phyloP scores from a whole-genome alignment of 2,888 invertebrate species.

The Pycnomerus fuliginosus region DNA sequence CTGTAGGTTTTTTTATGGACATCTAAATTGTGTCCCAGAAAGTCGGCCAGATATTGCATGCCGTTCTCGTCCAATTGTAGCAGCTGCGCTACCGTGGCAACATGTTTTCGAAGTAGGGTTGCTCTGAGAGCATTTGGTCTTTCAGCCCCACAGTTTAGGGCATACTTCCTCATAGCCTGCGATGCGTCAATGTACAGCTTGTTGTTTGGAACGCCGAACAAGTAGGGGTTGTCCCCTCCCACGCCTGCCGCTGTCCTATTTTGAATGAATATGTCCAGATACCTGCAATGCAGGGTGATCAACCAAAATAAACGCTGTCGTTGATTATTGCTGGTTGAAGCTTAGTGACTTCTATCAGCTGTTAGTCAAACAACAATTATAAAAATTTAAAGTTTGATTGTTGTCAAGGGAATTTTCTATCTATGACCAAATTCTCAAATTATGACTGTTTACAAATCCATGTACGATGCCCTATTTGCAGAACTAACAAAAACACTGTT shows the following conservation, averaged over 20 bases:
- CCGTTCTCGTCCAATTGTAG: constrained; percentile 12
- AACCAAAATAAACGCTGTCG: too few species aligned
- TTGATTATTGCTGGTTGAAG: too few species aligned
- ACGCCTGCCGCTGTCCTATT: background rate
- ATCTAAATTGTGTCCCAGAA: constrained; percentile 9
- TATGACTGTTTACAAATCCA: too few species aligned
- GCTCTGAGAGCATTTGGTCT: constrained; percentile 25
- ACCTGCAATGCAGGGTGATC: too few species aligned
- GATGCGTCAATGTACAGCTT: constrained; percentile 2
- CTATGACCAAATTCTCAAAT: too few species aligned
- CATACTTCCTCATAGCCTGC: background rate
- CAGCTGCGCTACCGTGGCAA: constrained; percentile 12
- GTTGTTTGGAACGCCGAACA: constrained; percentile 1
- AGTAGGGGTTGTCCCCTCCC: background rate
- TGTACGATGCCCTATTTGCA: too few species aligned
- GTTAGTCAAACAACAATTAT: too few species aligned
- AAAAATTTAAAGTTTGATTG: too few species aligned
- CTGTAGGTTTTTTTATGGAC: constrained; percentile 8
- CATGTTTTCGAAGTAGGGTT: constrained; percentile 13
- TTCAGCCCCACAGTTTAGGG: background rate
- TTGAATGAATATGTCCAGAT: constrained; percentile 1
- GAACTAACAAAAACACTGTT: too few species aligned
- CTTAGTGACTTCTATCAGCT: too few species aligned
- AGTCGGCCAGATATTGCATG: constrained; percentile 9
- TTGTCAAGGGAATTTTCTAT: too few species aligned